These are phyloP conservation scores for Drosophila fungiperda DNA, from an alignment of 2,888 invertebrate genomes.

Conservation along the genomic window DNA sequence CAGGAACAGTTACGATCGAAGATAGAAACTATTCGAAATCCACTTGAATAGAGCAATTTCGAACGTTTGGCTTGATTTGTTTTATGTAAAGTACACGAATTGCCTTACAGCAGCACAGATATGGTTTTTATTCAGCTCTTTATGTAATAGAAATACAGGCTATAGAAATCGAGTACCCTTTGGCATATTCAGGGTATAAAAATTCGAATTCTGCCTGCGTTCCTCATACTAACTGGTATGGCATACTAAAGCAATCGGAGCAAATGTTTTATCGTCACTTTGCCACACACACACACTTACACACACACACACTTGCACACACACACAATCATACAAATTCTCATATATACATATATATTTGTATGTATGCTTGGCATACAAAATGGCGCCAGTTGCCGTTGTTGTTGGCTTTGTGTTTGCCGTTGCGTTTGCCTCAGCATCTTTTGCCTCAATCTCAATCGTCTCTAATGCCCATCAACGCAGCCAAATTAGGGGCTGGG, in stretches of 20 bases:
- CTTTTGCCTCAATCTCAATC: slow-evolving; percentile 56
- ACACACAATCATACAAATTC: neutral
- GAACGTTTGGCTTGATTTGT: slow-evolving; percentile 12
- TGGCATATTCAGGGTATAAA: slow-evolving; percentile 36
- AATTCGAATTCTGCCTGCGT: slow-evolving; percentile 44
- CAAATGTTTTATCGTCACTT: slow-evolving; percentile 78
- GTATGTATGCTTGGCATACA: slow-evolving; percentile 65
- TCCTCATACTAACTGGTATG: slow-evolving; percentile 38
- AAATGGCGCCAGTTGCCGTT: slow-evolving; percentile 69
- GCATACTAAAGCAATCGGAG: slow-evolving; percentile 76
- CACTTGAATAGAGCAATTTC: slow-evolving; percentile 11
- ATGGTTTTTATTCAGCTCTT: slow-evolving; percentile 4
- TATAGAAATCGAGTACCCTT: slow-evolving; percentile 45
- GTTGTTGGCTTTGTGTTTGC: slow-evolving; percentile 34
- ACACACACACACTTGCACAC: slow-evolving; percentile 2
- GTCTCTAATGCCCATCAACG: slow-evolving; percentile 69
- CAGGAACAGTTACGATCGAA: neutral
- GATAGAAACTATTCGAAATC: neutral
- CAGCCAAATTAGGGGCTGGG: slow-evolving; percentile 13
- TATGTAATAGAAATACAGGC: slow-evolving; percentile 39
- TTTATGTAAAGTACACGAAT: slow-evolving; percentile 35
- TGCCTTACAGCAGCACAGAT: slow-evolving; percentile 10
- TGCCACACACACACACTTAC: slow-evolving; percentile 54
- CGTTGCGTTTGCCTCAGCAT: slow-evolving; percentile 42
- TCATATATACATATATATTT: slow-evolving; percentile 3